A percentile compares a stretch with the other conserved stretches of the same genome.
Conservation (phyloP, 1,140 invertebrate species). For the Drosophila busckii region DNA sequence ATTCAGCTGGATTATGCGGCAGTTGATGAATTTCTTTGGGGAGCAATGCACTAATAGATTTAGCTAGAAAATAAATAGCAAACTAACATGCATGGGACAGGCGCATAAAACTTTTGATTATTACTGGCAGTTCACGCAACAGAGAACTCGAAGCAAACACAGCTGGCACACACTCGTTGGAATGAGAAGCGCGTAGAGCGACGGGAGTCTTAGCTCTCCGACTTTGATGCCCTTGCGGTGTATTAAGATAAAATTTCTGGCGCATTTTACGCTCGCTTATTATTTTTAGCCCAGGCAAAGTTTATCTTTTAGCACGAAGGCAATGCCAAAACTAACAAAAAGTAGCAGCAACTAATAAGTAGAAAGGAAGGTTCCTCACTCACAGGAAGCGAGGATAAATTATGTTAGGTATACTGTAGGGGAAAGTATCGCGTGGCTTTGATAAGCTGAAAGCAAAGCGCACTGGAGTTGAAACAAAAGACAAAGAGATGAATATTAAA, state of each 20-base stretch:
- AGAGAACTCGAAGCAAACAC: slow-evolving; percentile 18
- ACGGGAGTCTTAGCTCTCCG: not conserved
- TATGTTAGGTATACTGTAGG: no score
- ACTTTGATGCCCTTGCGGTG: slow-evolving; percentile 1
- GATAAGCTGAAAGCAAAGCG: no score
- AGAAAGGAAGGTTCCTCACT: not conserved
- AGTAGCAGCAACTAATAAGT: slow-evolving; percentile 11
- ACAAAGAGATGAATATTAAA: no score
- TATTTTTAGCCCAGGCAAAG: slow-evolving; percentile 23
- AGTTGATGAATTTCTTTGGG: slow-evolving; percentile 54
- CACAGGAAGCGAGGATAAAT: no score
- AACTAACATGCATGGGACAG: slow-evolving; percentile 11
- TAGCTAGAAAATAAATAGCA: slow-evolving; percentile 25
- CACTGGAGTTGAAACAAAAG: no score
- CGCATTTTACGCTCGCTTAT: slow-evolving; percentile 27
- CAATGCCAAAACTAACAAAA: slow-evolving; percentile 9
- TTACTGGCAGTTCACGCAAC: slow-evolving; percentile 14
- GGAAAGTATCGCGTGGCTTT: no score
- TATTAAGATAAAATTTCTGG: slow-evolving; percentile 27
- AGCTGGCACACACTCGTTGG: slow-evolving; percentile 8
- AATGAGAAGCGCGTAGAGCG: not conserved
- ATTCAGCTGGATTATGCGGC: slow-evolving; percentile 67
- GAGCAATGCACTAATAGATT: slow-evolving; percentile 61
- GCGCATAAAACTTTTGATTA: slow-evolving; percentile 33
- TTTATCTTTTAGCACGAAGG: slow-evolving; percentile 15